phyloP scores from a whole-genome alignment of 2,888 invertebrate genomes.

The Gortyna flavago region DNA sequence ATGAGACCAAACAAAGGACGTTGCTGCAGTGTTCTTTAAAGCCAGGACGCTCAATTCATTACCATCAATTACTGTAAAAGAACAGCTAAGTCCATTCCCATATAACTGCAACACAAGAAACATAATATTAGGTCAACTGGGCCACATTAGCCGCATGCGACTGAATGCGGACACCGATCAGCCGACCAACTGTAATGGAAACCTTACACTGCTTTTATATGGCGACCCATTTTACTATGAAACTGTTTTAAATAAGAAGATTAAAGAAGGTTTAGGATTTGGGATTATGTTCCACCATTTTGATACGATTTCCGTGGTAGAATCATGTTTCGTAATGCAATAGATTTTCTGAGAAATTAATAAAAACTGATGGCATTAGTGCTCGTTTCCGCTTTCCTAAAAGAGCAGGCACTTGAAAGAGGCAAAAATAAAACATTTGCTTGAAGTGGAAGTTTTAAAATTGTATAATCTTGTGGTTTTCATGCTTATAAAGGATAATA shows the following conservation, averaged over 20 bases:
- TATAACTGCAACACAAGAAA: conserved; percentile 41
- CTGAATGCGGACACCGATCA: conserved; percentile 35
- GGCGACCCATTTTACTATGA: conserved; percentile 52
- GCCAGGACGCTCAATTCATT: background rate
- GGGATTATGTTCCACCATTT: conserved; percentile 23
- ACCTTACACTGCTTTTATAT: conserved; percentile 61
- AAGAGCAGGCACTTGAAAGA: background rate
- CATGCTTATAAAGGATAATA: background rate
- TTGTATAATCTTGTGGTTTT: conserved; percentile 1
- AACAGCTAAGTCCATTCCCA: conserved; percentile 23
- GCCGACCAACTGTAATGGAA: conserved; percentile 51
- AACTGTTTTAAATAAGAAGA: conserved; percentile 36
- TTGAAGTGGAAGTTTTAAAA: background rate
- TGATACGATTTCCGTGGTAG: conserved; percentile 48
- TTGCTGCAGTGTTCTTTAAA: background rate
- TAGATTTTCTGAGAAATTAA: conserved; percentile 23
- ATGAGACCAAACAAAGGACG: background rate
- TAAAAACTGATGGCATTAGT: conserved; percentile 6
- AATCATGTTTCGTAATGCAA: conserved; percentile 3
- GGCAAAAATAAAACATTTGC: background rate
- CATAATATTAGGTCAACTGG: conserved; percentile 55
- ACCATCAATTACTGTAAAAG: conserved; percentile 11
- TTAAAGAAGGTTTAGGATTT: conserved; percentile 29
- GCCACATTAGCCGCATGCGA: conserved; percentile 47
- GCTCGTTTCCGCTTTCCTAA: conserved; percentile 4